phyloP scores from a whole-genome alignment of 2,797 vertebrate genomes.

The Lepilemur septentrionalis region DNA sequence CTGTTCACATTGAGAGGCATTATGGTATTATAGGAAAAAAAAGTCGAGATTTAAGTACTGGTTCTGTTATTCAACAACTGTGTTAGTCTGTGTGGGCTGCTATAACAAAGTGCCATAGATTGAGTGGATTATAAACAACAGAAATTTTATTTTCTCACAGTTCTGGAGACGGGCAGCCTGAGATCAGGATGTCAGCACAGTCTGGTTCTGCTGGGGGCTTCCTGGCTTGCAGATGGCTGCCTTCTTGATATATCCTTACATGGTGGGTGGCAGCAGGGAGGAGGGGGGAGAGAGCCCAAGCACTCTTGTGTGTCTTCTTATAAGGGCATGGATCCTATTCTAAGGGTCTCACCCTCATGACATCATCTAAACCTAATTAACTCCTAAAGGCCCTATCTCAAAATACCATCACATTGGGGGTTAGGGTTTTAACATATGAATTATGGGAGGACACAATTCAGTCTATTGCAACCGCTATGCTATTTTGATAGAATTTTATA shows the following conservation, averaged over 20 bases:
- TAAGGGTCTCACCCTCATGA: background rate
- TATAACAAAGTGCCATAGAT: background rate
- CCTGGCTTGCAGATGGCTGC: background rate
- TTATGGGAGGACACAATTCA: background rate
- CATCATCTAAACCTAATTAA: background rate
- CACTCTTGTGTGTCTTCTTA: background rate
- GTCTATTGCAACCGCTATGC: background rate
- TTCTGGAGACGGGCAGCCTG: background rate
- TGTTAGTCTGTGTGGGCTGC: background rate
- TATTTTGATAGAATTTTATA: background rate
- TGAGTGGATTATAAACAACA: background rate
- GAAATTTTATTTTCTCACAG: background rate
- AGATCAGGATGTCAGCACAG: background rate
- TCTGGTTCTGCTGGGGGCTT: background rate
- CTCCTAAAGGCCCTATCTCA: background rate
- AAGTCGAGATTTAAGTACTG: background rate
- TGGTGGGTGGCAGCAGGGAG: fast-evolving
- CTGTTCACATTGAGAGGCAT: background rate
- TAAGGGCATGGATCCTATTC: background rate
- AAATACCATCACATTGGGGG: background rate
- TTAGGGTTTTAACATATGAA: background rate
- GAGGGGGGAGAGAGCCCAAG: background rate
- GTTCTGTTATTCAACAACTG: background rate
- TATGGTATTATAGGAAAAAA: background rate
- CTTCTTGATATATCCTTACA: background rate